Conservation (phyloP, 2,113 vertebrate genomes). For the Ptyas mucosa region DNA sequence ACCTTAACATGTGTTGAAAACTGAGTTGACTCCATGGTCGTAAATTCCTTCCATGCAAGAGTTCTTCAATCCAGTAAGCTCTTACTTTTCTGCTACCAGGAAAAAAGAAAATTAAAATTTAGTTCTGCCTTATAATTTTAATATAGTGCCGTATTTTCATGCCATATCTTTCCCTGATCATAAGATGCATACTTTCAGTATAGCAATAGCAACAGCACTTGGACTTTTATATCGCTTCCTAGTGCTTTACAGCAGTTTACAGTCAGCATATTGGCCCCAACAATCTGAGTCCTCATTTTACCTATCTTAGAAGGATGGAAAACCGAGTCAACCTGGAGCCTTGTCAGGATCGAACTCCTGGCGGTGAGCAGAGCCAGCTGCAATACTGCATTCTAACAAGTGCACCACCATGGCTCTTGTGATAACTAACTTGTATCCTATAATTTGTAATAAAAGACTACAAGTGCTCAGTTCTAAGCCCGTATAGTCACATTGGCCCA, state of each 20-base stretch:
- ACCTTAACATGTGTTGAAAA: not conserved
- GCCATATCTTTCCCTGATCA: not conserved
- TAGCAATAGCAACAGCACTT: not conserved
- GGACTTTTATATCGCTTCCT: not conserved
- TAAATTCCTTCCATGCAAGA: not conserved
- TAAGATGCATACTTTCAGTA: not conserved
- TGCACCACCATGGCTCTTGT: not conserved
- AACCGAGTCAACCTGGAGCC: not conserved
- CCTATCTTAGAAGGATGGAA: not conserved
- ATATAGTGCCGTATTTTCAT: not conserved
- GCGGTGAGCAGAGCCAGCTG: not conserved
- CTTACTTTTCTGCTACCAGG: not conserved
- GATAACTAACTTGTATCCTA: slow-evolving; percentile 45
- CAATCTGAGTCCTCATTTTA: not conserved
- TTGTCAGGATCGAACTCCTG: not conserved
- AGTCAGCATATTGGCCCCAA: not conserved
- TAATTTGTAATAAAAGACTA: slow-evolving; percentile 66
- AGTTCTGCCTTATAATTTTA: not conserved
- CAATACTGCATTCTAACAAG: not conserved
- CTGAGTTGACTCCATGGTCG: not conserved
- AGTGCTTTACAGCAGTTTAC: not conserved
- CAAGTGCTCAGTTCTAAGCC: slow-evolving; percentile 65
- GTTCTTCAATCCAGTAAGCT: not conserved
- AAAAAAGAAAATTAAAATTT: not conserved
- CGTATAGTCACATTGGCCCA: slow-evolving; percentile 61